Conservation (phyloP, 2,113 vertebrate genomes). For the Chaetodon auriga region DNA sequence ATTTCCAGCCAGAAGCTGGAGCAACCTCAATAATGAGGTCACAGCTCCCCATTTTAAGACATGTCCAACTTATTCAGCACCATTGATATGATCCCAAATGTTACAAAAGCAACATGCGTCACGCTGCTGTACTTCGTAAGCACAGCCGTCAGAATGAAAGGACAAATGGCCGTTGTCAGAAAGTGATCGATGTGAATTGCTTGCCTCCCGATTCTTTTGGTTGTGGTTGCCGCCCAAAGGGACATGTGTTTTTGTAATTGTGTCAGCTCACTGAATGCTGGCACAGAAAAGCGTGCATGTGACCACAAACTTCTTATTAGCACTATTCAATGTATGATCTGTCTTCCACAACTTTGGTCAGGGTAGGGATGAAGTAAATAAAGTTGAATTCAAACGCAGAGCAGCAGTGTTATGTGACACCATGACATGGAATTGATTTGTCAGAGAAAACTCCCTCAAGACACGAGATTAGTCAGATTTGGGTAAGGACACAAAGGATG, state of each 20-base stretch:
- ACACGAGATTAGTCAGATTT: conserved; percentile 3
- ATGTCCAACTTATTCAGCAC: neutral
- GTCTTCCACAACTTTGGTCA: neutral
- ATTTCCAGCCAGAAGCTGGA: conserved; percentile 3
- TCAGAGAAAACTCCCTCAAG: conserved; percentile 16
- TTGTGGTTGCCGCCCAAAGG: conserved; percentile 19
- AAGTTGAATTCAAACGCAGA: neutral
- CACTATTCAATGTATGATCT: neutral
- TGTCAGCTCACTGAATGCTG: conserved; percentile 10
- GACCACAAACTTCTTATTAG: conserved; percentile 16
- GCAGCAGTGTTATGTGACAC: neutral
- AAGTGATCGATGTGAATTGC: neutral
- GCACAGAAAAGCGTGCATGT: neutral
- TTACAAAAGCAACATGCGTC: conserved; percentile 23
- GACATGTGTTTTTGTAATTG: conserved; percentile 34
- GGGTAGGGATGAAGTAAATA: neutral
- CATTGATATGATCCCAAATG: conserved; percentile 15
- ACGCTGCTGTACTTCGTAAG: conserved; percentile 9
- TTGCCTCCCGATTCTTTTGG: neutral
- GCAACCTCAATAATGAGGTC: neutral
- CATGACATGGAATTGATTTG: neutral
- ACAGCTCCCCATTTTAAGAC: neutral
- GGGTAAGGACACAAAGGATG: neutral
- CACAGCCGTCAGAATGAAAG: neutral
- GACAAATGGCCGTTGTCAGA: conserved; percentile 23